Evolutionary conservation across 2,888 invertebrate species (phyloP).

Genomic region (Lepidonotus clava): DNA sequence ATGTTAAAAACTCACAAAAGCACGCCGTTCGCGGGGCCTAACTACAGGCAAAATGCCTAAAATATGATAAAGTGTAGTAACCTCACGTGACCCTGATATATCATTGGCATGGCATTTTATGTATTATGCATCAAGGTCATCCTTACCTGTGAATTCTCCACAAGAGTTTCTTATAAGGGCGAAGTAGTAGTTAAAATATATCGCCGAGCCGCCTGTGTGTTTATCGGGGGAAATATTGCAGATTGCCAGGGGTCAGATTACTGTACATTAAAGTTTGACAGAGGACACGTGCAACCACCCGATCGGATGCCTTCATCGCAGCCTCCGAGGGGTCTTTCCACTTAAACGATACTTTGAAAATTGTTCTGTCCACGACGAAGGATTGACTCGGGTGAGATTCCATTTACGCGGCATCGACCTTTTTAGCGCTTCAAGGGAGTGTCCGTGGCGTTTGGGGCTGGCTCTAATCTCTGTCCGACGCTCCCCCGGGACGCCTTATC

Average conservation of each 20-base stretch:
- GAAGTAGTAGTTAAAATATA: too few relatives aligned
- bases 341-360: slow-evolving; percentile 21
- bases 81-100: too few relatives aligned
- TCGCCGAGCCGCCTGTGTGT: not conserved
- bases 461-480: not conserved
- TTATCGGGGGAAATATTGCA: not conserved
- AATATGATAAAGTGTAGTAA: too few relatives aligned
- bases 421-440: not conserved
- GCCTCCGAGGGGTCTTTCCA: not conserved
- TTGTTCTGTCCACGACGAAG: slow-evolving; percentile 19
- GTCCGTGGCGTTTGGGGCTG: not conserved
- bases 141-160: too few relatives aligned
- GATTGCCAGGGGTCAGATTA: slow-evolving; percentile 16
- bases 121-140: too few relatives aligned
- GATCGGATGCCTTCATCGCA: not conserved
- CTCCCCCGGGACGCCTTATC: not conserved
- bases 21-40: too few relatives aligned
- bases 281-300: not conserved
- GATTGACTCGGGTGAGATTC: slow-evolving; percentile 24
- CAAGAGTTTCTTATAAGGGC: too few relatives aligned
- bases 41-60: too few relatives aligned
- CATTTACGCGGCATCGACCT: not conserved
- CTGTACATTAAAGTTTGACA: not conserved
- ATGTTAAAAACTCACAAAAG: too few relatives aligned
- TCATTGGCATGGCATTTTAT: too few relatives aligned